Base-by-base conservation (phyloP, 2,113 vertebrate genomes). In the Prionailurus viverrinus region DNA sequence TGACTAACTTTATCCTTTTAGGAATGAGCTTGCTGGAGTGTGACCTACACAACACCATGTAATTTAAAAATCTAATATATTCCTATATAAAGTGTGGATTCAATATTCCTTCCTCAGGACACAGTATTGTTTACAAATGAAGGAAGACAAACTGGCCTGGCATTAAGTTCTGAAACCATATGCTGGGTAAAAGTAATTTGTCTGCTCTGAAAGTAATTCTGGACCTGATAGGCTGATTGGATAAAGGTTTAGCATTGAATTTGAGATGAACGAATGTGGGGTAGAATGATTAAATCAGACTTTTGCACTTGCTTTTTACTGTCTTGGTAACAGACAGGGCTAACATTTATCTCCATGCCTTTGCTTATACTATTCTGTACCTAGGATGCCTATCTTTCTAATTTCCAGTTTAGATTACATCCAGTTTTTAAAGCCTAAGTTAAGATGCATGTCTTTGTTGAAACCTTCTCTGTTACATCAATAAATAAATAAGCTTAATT, bases 31-130 rank as follows among this genome's bases (percentile, higher is more conserved):
- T 66, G 58, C 74, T 95, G 85, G 41, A 97, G 82, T 96, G 65
- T 95, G 73, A 96, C 79, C 89, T 89, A 96, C 25, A 93, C 15
- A 93, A 68, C n/a, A 76, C 39, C 33, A 61, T 65, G 91, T 81
- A 90, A 96, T 90, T 96, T 97, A 87, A 97, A 98, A 95, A 86
- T 88, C 74, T 88, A 97, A 98, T 96, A 71, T 95, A 95, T 65
- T 66, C 39, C 7, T 55, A 39, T 61, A 93, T 69, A 87, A 94
- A 97, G 16, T 96, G 25, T 65, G 9, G 68, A 92, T 81, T 79
- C 31, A 96, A 90, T 97, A 91, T 76, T 92, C 45, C n/a, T 96
- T 82, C 48, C 66, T 93, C 31, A 68, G 55, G 51, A 71, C 68
- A 83, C 33, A 79, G 45, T 89, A 94, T 69, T 95, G 53, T 96